Conservation (phyloP, 2,113 vertebrate genomes). For the Tonatia bakeri region DNA sequence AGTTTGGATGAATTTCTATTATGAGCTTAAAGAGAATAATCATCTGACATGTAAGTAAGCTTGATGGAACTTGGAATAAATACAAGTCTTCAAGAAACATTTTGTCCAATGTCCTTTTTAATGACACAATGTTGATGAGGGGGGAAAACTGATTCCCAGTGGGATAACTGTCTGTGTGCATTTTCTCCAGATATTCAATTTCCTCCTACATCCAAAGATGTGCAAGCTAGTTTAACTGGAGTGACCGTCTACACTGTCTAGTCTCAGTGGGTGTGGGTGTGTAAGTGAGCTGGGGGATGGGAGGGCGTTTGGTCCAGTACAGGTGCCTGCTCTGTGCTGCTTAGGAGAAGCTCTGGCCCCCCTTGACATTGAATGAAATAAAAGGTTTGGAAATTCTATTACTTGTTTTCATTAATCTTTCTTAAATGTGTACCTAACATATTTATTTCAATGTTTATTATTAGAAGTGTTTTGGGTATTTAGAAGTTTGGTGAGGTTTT, state of each 20-base stretch:
- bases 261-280: background rate
- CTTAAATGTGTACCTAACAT: background rate
- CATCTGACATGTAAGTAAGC: background rate
- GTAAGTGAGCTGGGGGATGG: background rate
- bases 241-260: no score
- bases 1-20: background rate
- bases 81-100: background rate
- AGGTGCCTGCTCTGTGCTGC: background rate
- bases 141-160: background rate
- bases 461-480: background rate
- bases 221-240: background rate
- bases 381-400: background rate
- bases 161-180: background rate
- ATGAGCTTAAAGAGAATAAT: slow-evolving; percentile 10
- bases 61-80: slow-evolving; percentile 7
- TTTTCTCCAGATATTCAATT: background rate
- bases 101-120: background rate
- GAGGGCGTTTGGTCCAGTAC: background rate
- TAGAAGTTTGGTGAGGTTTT: background rate
- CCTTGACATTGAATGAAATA: background rate
- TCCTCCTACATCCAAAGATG: background rate
- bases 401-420: background rate
- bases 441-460: background rate
- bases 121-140: background rate
- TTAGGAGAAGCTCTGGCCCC: background rate